Evolutionary conservation across 2,113 vertebrate genomes (phyloP), one percentile per base, ranked within the genome.

Genomic region (Bettongia penicillata): DNA sequence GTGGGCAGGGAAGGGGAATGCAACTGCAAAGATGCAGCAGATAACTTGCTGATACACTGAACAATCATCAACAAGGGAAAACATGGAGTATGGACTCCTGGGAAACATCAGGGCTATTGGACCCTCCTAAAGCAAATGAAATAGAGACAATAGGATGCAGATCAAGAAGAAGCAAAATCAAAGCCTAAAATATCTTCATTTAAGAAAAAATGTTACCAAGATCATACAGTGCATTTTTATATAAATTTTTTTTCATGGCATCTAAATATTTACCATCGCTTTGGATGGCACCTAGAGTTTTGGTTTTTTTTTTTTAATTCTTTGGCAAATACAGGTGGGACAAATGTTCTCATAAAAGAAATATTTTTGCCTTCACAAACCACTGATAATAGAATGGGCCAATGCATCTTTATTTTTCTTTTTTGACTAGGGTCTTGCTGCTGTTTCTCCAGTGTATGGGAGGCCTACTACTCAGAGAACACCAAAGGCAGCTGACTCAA

Each of bases 381-480:
- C 22, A 91, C 90, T 96, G 93, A 96, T 94, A 97, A 97, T 94
- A 97, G 94, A 95, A 92, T 94, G 97, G 92, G 53, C 93, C 22
- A 0, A 91, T 91, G 94, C 95, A 92, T 77, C 68, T 47, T 55
- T 55, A 9, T 55, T 55, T 55, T 55, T 26, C 26, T 26, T 37
- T 31, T 43, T 84, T 84, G 37, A n/a, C 7, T 84, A 43, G n/a
- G 68, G n/a, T n/a, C 19, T 84, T 43, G 2, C n/a, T 96, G 24
- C 68, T 92, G 93, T 89, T 93, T 89, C 92, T 96, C 94, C 47
- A 94, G 93, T 84, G 51, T 52, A 55, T 0, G n/a, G 89, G n/a
- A 91, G 12, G 89, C 3, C 53, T 92, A 24, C 11, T 77, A 49
- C 89, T 94, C 89, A 43, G 55, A 48, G 25, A 47, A 51, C 48